phyloP scores from a whole-genome alignment of 2,888 invertebrate genomes.

The Tetrapedia diversipes region DNA sequence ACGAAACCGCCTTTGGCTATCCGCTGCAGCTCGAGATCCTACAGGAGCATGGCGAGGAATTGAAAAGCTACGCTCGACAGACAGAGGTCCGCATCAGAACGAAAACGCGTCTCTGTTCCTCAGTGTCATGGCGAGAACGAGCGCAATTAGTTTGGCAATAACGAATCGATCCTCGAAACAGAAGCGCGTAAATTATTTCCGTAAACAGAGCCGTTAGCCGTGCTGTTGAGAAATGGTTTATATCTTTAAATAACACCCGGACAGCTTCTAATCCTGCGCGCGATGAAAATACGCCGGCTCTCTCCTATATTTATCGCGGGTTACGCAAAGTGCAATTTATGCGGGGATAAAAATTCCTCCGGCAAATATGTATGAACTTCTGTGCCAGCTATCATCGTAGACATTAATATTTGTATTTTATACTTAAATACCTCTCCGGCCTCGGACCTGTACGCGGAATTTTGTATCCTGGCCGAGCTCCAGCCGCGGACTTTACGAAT shows the following conservation, averaged over 20 bases:
- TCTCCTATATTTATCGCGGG: neutral
- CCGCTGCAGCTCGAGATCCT: slow-evolving; percentile 14
- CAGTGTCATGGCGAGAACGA: neutral
- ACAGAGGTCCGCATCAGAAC: neutral
- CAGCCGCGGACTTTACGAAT: slow-evolving; percentile 9
- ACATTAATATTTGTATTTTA: slow-evolving; percentile 21
- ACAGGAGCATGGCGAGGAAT: slow-evolving; percentile 27
- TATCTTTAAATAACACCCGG: neutral
- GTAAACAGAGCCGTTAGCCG: neutral
- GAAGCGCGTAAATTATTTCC: neutral
- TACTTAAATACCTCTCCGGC: neutral
- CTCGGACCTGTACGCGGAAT: neutral
- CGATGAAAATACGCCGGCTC: neutral
- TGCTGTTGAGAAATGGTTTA: neutral
- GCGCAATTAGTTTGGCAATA: slow-evolving; percentile 9
- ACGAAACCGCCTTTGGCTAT: slow-evolving; percentile 28
- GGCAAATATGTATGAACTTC: neutral
- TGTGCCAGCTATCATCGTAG: slow-evolving; percentile 9
- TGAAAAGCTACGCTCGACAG: slow-evolving; percentile 1
- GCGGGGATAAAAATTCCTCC: slow-evolving; percentile 11
- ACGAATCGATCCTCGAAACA: neutral
- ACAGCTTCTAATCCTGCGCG: neutral
- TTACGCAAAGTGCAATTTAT: neutral
- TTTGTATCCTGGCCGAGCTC: slow-evolving; percentile 20
- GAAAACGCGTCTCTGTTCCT: neutral